A percentile compares a stretch with the other conserved stretches of the same genome.
phyloP scores from a whole-genome alignment of 2,113 vertebrate species.

The Pseudopodoces humilis region DNA sequence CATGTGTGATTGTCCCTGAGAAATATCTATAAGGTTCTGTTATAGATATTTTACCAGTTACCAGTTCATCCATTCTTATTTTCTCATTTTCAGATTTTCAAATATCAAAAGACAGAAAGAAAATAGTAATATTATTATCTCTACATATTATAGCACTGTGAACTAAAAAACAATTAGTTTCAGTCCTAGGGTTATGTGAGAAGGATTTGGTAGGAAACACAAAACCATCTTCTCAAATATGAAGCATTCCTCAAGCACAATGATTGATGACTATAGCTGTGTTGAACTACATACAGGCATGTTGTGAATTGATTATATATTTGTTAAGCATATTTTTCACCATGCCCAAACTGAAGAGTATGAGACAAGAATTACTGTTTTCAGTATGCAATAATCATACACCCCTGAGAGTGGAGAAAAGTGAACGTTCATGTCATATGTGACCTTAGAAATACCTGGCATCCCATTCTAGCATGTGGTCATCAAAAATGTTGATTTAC shows the following conservation, averaged over 20 bases:
- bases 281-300: background rate
- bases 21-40: background rate
- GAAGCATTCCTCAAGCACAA: background rate
- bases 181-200: background rate
- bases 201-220: background rate
- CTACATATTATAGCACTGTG: background rate
- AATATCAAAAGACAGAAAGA: background rate
- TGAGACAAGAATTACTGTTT: background rate
- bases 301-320: background rate
- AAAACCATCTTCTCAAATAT: background rate
- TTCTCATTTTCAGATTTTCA: background rate
- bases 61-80: background rate
- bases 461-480: too few relatives aligned
- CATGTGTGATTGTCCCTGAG: background rate
- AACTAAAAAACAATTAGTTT: background rate
- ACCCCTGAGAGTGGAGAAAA: background rate
- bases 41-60: too few relatives aligned
- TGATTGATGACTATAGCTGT: background rate
- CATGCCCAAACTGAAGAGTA: background rate
- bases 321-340: background rate
- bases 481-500: background rate
- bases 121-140: background rate
- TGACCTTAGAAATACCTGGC: background rate
- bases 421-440: background rate
- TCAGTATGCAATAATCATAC: background rate